phyloP scores from a whole-genome alignment of 2,888 invertebrate genomes.

The Xylota segnis region DNA sequence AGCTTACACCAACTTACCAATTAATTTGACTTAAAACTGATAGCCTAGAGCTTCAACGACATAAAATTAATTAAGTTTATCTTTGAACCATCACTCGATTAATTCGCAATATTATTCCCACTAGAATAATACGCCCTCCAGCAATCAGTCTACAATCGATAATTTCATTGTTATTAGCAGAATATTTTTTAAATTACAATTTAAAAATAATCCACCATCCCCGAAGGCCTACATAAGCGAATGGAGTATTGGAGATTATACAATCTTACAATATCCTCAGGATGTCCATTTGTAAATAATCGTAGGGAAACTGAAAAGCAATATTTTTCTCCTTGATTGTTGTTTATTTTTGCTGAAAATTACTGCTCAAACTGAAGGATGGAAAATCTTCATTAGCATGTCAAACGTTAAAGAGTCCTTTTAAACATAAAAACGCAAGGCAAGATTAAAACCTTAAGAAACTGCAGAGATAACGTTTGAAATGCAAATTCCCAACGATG shows the following conservation, averaged over 20 bases:
- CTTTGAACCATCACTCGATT: conserved; percentile 3
- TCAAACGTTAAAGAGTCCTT: conserved; percentile 2
- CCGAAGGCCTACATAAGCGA: not conserved
- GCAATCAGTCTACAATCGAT: not conserved
- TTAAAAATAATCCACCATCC: conserved; percentile 1
- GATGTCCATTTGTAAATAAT: not conserved
- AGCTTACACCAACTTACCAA: not conserved
- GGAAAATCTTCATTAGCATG: conserved; percentile 18
- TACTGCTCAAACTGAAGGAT: not conserved
- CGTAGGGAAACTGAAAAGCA: conserved; percentile 1
- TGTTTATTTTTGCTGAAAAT: conserved; percentile 20
- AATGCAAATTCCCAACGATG: conserved; percentile 21
- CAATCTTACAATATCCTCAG: not conserved
- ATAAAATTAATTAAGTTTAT: not conserved
- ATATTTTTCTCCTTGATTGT: conserved; percentile 12
- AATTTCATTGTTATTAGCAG: conserved; percentile 19
- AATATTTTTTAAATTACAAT: conserved; percentile 10
- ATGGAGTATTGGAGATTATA: not conserved
- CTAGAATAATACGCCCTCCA: not conserved
- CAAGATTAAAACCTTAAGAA: not conserved
- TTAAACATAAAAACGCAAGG: not conserved
- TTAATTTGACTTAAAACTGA: not conserved
- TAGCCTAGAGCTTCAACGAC: not conserved
- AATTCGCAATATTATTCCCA: not conserved
- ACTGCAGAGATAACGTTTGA: conserved; percentile 5